A percentile compares a stretch with the other conserved stretches of the same genome.
Evolutionary conservation across 2,888 invertebrate species (phyloP).

Genomic region (Hirtodrosophila duncani): DNA sequence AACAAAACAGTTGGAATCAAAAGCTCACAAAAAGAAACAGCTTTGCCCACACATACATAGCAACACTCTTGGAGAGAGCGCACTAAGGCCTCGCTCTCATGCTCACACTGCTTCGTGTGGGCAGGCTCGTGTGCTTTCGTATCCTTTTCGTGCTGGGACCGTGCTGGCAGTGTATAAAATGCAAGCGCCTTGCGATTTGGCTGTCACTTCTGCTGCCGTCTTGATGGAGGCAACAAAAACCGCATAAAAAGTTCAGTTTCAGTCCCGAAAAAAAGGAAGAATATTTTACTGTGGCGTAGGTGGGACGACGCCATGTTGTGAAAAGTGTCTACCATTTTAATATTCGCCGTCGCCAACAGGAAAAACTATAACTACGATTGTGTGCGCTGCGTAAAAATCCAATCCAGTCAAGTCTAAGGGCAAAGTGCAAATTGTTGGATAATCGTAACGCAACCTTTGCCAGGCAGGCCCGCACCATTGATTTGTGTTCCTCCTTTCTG

Average conservation of each 20-base stretch:
- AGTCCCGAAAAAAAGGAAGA: conserved; percentile 10
- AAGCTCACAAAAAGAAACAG: no score
- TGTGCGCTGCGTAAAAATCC: no score
- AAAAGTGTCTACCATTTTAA: conserved; percentile 60
- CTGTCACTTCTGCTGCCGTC: conserved; percentile 58
- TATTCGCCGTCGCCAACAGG: conserved; percentile 30
- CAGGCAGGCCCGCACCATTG: conserved; percentile 38
- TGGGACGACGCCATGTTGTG: conserved; percentile 70
- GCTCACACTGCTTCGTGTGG: conserved; percentile 14
- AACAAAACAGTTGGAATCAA: no score
- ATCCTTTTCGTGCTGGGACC: conserved; percentile 1
- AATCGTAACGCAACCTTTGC: conserved; percentile 19
- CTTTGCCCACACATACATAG: no score
- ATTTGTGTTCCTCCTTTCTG: conserved; percentile 60
- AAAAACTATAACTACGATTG: conserved; percentile 27
- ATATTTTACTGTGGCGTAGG: conserved; percentile 45
- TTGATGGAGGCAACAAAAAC: conserved; percentile 45
- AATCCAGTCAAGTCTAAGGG: no score
- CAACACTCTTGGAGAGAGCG: no score
- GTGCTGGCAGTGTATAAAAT: conserved; percentile 51
- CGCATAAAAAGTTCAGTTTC: conserved; percentile 9
- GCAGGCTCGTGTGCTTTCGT: conserved; percentile 18
- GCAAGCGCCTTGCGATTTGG: conserved; percentile 32
- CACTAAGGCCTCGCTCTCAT: no score
- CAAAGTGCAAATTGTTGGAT: no score